Percentiles rank a stretch among this genome's conserved stretches.
Conservation (phyloP, 2,113 vertebrate species). For the Lates calcarifer region DNA sequence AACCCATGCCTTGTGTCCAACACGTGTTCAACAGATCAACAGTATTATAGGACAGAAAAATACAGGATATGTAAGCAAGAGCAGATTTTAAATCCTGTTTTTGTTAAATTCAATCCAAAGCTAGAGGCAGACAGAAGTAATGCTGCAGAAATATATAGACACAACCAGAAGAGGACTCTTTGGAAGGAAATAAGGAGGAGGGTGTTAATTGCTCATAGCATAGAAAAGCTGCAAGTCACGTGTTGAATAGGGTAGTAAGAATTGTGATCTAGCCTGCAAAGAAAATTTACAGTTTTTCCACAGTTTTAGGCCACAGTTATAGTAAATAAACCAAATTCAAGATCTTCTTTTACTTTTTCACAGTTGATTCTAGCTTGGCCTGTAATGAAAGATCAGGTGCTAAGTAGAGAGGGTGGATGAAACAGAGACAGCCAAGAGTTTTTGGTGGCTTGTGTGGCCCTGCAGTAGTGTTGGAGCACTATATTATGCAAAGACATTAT, state of each 20-base stretch:
- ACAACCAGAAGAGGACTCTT: neutral
- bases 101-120: neutral
- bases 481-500: neutral
- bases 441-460: too few species aligned
- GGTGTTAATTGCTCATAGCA: neutral
- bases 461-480: too few species aligned
- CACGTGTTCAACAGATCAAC: constrained; percentile 26
- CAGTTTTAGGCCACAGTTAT: too few species aligned
- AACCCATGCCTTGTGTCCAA: constrained; percentile 25
- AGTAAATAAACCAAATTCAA: neutral
- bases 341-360: neutral
- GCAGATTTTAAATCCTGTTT: constrained; percentile 12
- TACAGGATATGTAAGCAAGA: neutral
- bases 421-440: neutral
- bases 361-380: neutral
- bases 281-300: neutral
- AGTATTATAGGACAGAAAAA: neutral
- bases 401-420: neutral
- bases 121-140: neutral
- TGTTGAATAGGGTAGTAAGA: neutral
- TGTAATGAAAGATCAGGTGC: neutral
- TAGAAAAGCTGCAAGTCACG: neutral
- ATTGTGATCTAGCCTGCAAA: neutral
- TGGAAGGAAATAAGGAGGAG: neutral
- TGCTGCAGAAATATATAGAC: neutral